phyloP scores from a whole-genome alignment of 2,888 invertebrate species.

The Nomada ferruginata region DNA sequence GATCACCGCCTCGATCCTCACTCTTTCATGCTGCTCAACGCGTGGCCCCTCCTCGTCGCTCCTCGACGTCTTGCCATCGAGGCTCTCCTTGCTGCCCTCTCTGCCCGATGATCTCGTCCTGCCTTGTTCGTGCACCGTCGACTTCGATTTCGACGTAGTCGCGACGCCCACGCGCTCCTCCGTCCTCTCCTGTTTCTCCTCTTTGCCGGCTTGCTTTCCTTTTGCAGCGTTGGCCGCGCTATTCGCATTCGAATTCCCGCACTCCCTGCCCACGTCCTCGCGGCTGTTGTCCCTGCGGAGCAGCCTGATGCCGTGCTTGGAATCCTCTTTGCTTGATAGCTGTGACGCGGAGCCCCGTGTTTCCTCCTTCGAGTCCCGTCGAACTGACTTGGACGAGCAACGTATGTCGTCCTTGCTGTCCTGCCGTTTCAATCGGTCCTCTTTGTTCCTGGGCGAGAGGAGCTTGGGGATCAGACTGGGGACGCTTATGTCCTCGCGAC shows the following conservation, averaged over 20 bases:
- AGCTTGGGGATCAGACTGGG: conserved; percentile 83
- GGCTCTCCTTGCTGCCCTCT: conserved; percentile 50
- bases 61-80: conserved; percentile 38
- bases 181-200: conserved; percentile 68
- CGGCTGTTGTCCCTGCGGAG: conserved; percentile 74
- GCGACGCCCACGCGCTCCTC: conserved; percentile 73
- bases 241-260: conserved; percentile 65
- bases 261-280: conserved; percentile 76
- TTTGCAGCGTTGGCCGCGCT: conserved; percentile 60
- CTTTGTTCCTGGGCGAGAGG: conserved; percentile 77
- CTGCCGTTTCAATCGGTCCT: conserved; percentile 79
- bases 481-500: conserved; percentile 80
- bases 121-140: conserved; percentile 64
- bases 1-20: conserved; percentile 35
- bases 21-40: conserved; percentile 34
- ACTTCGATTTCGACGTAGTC: conserved; percentile 68
- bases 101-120: conserved; percentile 50
- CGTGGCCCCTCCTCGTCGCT: conserved; percentile 30
- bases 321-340: conserved; percentile 64
- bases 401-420: conserved; percentile 81
- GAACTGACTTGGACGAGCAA: conserved; percentile 18
- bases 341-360: neutral
- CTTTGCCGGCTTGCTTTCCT: conserved; percentile 70
- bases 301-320: conserved; percentile 67
- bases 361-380: conserved; percentile 63